Base-by-base conservation (phyloP, 2,797 vertebrate genomes). In the Semotilus atromaculatus region DNA sequence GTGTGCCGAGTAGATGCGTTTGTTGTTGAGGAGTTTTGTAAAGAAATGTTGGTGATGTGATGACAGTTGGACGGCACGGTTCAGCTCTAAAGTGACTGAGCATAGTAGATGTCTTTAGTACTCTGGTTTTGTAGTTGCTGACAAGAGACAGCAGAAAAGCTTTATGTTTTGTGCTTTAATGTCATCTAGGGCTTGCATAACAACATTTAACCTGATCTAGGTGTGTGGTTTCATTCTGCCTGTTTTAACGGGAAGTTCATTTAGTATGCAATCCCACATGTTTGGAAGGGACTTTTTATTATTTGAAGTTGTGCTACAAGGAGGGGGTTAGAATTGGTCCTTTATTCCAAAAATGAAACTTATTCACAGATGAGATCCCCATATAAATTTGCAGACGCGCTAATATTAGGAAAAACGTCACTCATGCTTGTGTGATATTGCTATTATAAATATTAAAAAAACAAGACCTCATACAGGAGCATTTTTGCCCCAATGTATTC, bases 21-120 rank as follows among this genome's bases (percentile, higher is more conserved):
- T 77, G 21, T 36, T 53, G 29, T 23, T 7, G 10, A 40, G 72
- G 48, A 34, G 72, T 31, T 31, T 16, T 83, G 31, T 21, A 10
- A 67, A 53, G 29, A 70, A 48, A 51, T 64, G 71, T 21, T 76
- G 31, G 23, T 76, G 53, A 21, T 68, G 23, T 67, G 80, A 34
- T 55, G 67, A 40, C 45, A 11, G 29, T 26, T n/a, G 19, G 64
- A 13, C 23, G 8, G 29, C 31, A 51, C n/a, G 13, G n/a, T 29
- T 60, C 11, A 31, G 29, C 55, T 36, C 5, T 31, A 48, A 73
- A 34, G 51, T 74, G 55, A 74, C 23, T 72, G 67, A 71, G 38
- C 1, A 14, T 19, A 34, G 13, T 38, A 13, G 14, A 74, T 45
- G 14, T 19, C 38, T 78, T 26, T 13, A 45, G 26, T 73, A n/a